These are phyloP conservation scores for Oplegnathus fasciatus DNA, from an alignment of 2,113 vertebrate species.

Conservation along the genomic window DNA sequence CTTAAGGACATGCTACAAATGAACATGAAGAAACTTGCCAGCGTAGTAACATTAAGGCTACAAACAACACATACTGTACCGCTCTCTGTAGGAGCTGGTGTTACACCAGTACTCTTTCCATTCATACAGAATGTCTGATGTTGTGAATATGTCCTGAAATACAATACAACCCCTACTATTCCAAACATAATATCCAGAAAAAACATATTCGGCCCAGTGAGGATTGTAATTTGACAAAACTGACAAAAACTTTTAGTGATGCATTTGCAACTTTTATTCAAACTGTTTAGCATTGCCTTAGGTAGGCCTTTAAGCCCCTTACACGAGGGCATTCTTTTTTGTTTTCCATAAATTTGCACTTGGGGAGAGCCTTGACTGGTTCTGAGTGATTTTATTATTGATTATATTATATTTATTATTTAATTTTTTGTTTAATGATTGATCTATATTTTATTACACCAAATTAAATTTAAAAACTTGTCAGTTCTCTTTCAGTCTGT, in stretches of 20 bases:
- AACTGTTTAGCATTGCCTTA: neutral
- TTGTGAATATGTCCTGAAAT: neutral
- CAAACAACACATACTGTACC: neutral
- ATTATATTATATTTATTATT: neutral
- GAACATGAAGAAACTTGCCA: neutral
- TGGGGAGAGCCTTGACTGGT: neutral
- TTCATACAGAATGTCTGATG: neutral
- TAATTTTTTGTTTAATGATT: neutral
- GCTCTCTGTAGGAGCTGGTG: neutral
- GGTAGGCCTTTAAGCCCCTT: neutral
- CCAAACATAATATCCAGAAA: neutral
- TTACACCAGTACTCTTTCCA: neutral
- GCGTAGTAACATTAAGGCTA: neutral
- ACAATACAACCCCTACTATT: neutral
- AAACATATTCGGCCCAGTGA: neutral
- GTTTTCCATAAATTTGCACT: slow-evolving; percentile 2
- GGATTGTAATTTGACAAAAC: too few relatives aligned
- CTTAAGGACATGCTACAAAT: neutral
- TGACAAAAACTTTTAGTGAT: neutral
- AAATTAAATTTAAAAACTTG: neutral
- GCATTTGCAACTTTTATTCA: neutral
- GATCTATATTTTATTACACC: neutral
- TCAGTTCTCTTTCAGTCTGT: neutral
- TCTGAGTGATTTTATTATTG: neutral
- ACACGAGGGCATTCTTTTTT: neutral